A percentile compares a stretch with the other conserved stretches of the same genome.
phyloP scores from a whole-genome alignment of 2,888 invertebrate species.

The Erannis defoliaria region DNA sequence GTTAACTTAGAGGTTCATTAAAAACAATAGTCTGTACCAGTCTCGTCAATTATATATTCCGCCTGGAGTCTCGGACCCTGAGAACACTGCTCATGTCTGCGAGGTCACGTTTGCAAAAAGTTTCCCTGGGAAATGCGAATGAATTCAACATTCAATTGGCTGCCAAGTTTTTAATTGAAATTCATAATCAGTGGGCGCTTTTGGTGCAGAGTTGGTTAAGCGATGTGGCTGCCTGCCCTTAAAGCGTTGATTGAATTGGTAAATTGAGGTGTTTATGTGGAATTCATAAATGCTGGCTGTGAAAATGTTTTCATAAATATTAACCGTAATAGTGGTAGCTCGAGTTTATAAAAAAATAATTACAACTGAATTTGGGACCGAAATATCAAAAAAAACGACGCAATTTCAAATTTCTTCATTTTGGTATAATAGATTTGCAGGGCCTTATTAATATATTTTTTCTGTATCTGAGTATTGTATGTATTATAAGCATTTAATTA shows the following conservation, averaged over 20 bases:
- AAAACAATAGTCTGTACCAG: constrained; percentile 65
- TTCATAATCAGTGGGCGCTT: constrained; percentile 35
- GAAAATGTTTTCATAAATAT: neutral
- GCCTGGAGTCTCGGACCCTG: constrained; percentile 55
- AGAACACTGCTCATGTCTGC: constrained; percentile 50
- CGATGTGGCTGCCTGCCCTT: neutral
- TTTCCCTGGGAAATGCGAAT: constrained; percentile 44
- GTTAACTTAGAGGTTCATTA: constrained; percentile 67
- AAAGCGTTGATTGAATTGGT: neutral
- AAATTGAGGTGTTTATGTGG: neutral
- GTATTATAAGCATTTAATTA: too few relatives aligned
- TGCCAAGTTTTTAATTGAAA: constrained; percentile 47
- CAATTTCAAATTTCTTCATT: too few relatives aligned
- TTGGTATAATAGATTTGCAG: too few relatives aligned
- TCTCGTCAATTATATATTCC: constrained; percentile 69
- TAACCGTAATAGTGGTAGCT: too few relatives aligned
- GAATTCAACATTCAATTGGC: constrained; percentile 46
- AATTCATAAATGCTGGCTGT: too few relatives aligned
- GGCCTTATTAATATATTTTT: too few relatives aligned
- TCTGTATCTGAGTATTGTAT: too few relatives aligned
- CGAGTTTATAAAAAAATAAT: neutral
- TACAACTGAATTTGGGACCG: too few relatives aligned
- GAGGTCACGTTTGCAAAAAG: constrained; percentile 50
- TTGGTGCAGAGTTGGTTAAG: constrained; percentile 18
- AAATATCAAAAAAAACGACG: too few relatives aligned